Base-by-base conservation (phyloP, 2,113 vertebrate genomes). In the Felis chaus region DNA sequence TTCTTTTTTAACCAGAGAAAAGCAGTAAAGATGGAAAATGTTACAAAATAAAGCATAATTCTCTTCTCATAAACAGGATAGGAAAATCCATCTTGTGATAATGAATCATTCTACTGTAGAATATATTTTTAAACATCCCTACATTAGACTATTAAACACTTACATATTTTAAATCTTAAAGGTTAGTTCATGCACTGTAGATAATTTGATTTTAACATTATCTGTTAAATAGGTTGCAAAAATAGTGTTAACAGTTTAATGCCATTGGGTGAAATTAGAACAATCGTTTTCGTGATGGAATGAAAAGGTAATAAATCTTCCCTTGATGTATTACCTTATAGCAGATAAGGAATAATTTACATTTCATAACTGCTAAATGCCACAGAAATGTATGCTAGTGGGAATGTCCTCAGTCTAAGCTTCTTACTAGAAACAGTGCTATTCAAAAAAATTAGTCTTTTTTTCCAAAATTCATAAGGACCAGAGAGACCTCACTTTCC, bases 161-260 rank as follows among this genome's bases (percentile, higher is more conserved):
- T 57, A 23, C 65, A 25, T 36, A 86, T 92, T 94, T 79, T 13
- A 48, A 74, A 92, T 61, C 80, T 94, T 78, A 85, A 68, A 85
- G 27, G 21, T 91, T 93, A 50, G 65, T 78, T 96, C 41, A 33
- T 97, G 41, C 61, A 76, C 94, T 89, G 36, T 91, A 86, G 66
- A 82, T 94, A 88, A 85, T 97, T 84, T 94, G 13, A 82, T 95
- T 89, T 96, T 93, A 69, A 97, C 45, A 69, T 71, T 93, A 68
- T 31, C 39, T 80, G 2, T 92, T 86, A 78, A 89, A 15, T 93
- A 93, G 53, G 23, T 71, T 92, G 25, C 41, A 84, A 63, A 50
- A 89, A 71, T 91, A 90, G 4, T 79, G 15, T 88, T 89, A 96
- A 76, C 7, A 89, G 88, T 87, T 95, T 71, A 80, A 91, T 84